Percentiles rank a stretch among this genome's conserved stretches.
Evolutionary conservation across 2,113 vertebrate genomes (phyloP).

Genomic region (Pseudorasbora parva): DNA sequence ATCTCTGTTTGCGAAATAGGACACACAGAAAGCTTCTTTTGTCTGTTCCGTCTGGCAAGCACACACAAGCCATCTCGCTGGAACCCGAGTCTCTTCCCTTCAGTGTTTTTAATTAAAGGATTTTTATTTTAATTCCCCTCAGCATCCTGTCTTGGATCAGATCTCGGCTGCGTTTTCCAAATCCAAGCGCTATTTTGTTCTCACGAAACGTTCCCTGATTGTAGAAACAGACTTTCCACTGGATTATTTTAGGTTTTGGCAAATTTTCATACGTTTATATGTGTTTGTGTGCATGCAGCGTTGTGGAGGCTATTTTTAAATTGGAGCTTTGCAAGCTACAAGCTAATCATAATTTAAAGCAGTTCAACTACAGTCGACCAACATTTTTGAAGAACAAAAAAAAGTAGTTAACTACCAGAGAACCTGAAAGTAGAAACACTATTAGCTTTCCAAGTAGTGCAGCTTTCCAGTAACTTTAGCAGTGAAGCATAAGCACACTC

Average conservation of each 20-base stretch:
- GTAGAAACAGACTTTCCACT: background rate
- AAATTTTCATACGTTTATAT: background rate
- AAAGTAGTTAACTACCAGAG: background rate
- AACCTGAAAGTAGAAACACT: background rate
- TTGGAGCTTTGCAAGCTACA: background rate
- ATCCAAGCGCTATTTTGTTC: conserved; percentile 4
- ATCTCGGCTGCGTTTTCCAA: background rate
- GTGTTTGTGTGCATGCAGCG: background rate
- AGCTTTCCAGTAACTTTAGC: background rate
- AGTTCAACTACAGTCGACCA: background rate
- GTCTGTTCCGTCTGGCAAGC: background rate
- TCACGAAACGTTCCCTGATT: background rate
- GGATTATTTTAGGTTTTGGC: background rate
- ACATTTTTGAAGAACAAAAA: background rate
- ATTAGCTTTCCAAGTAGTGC: background rate
- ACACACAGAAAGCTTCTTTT: conserved; percentile 19
- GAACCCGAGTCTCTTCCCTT: conserved; percentile 38
- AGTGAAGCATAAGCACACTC: background rate
- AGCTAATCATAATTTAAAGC: background rate
- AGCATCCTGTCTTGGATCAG: conserved; percentile 20
- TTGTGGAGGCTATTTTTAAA: background rate
- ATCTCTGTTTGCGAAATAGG: conserved; percentile 3
- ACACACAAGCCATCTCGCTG: conserved; percentile 20
- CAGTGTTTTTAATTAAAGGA: conserved; percentile 32
- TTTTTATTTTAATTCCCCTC: conserved; percentile 27